phyloP scores from a whole-genome alignment of 2,888 invertebrate genomes.

The Eledone cirrhosa region DNA sequence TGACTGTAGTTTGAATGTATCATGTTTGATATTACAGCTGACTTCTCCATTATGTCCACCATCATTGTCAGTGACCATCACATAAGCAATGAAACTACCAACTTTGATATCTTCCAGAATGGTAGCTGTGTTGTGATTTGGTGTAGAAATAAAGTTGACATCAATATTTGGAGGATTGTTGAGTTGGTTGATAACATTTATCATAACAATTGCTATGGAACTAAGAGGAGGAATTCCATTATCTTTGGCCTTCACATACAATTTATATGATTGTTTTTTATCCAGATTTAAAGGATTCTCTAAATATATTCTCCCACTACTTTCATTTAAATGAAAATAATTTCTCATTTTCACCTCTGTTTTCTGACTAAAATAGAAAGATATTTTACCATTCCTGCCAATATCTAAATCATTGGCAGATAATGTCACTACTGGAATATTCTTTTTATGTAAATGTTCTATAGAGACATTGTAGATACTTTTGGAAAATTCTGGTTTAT shows the following conservation, averaged over 20 bases:
- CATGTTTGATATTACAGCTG: too few species aligned
- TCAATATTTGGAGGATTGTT: too few species aligned
- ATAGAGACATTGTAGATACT: slow-evolving; percentile 7
- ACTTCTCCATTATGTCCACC: too few species aligned
- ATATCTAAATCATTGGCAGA: background rate
- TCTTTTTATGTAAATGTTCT: background rate
- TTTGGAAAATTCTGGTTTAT: slow-evolving; percentile 33
- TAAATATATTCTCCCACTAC: background rate
- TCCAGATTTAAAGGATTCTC: background rate
- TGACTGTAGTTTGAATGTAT: too few species aligned
- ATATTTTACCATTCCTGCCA: slow-evolving; percentile 8
- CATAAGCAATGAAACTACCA: too few species aligned
- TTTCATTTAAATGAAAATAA: background rate
- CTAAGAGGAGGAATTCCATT: background rate
- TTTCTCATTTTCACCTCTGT: background rate
- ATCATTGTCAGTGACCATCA: too few species aligned
- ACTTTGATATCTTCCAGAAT: too few species aligned
- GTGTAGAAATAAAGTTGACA: too few species aligned
- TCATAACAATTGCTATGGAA: too few species aligned
- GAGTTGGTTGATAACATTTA: too few species aligned
- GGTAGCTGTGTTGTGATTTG: too few species aligned
- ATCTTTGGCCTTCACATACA: slow-evolving; percentile 14
- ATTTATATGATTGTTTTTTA: background rate
- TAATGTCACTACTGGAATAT: slow-evolving; percentile 2
- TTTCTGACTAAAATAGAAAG: background rate